Evolutionary conservation across 1,140 invertebrate species (phyloP).

Genomic region (Conus ventricosus): DNA sequence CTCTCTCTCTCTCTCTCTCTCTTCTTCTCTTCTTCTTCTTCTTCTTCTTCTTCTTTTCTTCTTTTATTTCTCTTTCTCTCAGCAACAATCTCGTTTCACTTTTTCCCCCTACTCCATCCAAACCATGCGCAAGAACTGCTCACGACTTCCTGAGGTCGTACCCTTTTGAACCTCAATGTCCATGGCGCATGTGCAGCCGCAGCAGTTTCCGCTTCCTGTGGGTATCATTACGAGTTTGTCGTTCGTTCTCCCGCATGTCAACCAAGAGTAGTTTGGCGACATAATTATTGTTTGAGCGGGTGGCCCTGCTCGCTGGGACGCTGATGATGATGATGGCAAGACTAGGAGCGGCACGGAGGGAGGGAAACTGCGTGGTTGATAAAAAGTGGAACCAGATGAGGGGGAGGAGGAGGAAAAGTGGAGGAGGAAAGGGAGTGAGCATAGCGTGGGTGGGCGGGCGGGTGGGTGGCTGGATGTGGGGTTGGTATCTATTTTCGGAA

Average conservation of each 20-base stretch:
- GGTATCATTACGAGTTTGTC: neutral
- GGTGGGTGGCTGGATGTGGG: no score
- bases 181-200: neutral
- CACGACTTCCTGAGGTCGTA: neutral
- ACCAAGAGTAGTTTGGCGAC: neutral
- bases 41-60: neutral
- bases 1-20: conserved; percentile 9
- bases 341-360: no score
- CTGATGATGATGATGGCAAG: neutral
- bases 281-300: neutral
- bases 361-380: no score
- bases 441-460: no score
- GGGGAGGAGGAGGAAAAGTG: no score
- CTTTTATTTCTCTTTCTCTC: neutral
- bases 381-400: no score
- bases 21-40: neutral
- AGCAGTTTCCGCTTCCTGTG: neutral
- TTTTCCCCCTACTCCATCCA: neutral
- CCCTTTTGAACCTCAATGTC: neutral
- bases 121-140: no score
- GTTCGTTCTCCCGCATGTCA: neutral
- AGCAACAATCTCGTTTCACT: neutral
- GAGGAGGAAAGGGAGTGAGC: no score
- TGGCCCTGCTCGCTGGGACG: neutral
- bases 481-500: no score